Conservation (phyloP, 1,140 invertebrate species). For the Cepaea nemoralis region DNA sequence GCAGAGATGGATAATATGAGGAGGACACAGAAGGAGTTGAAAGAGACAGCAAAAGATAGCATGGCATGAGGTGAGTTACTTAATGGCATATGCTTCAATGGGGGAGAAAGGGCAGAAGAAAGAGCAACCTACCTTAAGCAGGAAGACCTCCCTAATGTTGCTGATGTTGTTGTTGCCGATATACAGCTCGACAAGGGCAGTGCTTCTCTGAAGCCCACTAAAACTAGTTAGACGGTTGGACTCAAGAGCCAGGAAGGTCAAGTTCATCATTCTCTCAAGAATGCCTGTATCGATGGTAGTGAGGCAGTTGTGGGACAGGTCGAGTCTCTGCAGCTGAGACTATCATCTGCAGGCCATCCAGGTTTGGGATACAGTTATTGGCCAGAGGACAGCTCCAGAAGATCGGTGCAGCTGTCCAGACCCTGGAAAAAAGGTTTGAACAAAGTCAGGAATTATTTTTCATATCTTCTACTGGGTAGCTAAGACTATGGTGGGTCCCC, state of each 20-base stretch:
- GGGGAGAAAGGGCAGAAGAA: no score
- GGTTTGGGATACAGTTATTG: conserved; percentile 86
- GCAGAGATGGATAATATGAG: no score
- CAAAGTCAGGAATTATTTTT: background rate
- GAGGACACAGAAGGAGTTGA: no score
- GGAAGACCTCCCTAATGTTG: conserved; percentile 69
- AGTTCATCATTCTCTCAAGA: conserved; percentile 55
- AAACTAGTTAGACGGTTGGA: conserved; percentile 64
- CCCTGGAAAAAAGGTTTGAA: conserved; percentile 57
- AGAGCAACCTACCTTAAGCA: conserved; percentile 69
- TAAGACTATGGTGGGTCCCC: no score
- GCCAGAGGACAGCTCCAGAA: conserved; percentile 83
- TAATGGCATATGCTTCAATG: no score
- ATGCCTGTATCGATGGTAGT: conserved; percentile 74
- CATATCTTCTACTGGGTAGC: background rate
- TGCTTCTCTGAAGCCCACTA: conserved; percentile 58
- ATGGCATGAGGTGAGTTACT: no score
- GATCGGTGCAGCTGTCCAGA: conserved; percentile 63
- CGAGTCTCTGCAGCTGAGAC: conserved; percentile 87
- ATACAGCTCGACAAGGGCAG: conserved; percentile 68
- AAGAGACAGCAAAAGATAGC: no score
- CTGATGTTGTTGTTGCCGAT: conserved; percentile 68
- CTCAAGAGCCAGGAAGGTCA: conserved; percentile 67
- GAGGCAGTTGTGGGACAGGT: conserved; percentile 87
- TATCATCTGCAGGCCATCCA: conserved; percentile 87